Percentiles rank a stretch among this genome's conserved stretches.
These are phyloP conservation scores for Holacanthella duospinosa DNA, from an alignment of 2,888 invertebrate species.

Conservation along the genomic window DNA sequence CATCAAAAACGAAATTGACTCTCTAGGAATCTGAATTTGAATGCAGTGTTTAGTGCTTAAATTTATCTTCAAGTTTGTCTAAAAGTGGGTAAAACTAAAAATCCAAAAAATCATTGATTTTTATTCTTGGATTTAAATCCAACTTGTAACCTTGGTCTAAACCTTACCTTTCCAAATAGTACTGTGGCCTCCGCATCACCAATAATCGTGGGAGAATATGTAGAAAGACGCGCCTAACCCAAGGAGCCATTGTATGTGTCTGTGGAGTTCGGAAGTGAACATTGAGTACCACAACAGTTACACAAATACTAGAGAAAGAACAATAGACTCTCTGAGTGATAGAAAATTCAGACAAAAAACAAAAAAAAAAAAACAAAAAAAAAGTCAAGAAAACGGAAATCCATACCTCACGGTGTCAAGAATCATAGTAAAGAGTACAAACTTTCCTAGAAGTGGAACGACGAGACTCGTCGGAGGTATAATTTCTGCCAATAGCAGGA, in stretches of 20 bases:
- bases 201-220: conserved; percentile 83
- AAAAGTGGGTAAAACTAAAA: no score
- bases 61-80: no score
- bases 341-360: neutral
- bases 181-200: conserved; percentile 84
- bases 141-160: no score
- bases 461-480: conserved; percentile 86
- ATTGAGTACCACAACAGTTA: conserved; percentile 91
- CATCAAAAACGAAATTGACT: no score
- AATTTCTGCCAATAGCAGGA: conserved; percentile 78
- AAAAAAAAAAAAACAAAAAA: neutral
- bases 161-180: conserved; percentile 62
- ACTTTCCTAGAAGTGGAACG: conserved; percentile 84
- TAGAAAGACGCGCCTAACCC: conserved; percentile 88
- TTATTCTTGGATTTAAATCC: no score
- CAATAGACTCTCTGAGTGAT: conserved; percentile 18
- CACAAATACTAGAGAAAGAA: conserved; percentile 67
- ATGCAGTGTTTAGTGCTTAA: no score
- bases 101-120: no score
- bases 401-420: conserved; percentile 79
- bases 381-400: neutral
- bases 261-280: conserved; percentile 95
- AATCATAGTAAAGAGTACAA: conserved; percentile 91
- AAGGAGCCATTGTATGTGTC: conserved; percentile 94
- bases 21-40: no score